Evolutionary conservation across 2,113 vertebrate species (phyloP).

Genomic region (Galemys pyrenaicus): DNA sequence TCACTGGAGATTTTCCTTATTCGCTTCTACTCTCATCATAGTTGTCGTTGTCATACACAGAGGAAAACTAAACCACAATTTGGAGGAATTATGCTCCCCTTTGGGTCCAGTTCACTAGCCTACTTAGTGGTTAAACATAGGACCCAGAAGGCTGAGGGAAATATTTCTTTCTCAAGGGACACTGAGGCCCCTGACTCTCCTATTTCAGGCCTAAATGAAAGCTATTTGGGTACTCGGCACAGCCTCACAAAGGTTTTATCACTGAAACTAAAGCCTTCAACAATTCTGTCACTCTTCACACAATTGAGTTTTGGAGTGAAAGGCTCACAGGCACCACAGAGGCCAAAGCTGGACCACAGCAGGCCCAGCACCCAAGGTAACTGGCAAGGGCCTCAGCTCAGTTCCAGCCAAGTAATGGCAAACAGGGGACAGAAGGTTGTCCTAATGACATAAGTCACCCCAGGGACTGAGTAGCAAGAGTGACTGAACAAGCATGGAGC

Average conservation of each 20-base stretch:
- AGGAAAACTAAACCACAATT: conserved; percentile 51
- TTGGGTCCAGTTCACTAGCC: conserved; percentile 22
- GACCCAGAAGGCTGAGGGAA: conserved; percentile 50
- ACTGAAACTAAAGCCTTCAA: conserved; percentile 32
- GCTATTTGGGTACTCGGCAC: not conserved
- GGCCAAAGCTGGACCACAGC: not conserved
- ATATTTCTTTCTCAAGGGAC: conserved; percentile 58
- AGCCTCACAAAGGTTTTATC: not conserved
- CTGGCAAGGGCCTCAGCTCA: conserved; percentile 53
- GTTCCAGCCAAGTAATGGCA: conserved; percentile 59
- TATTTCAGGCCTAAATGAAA: conserved; percentile 56
- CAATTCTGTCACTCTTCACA: not conserved
- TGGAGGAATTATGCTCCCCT: conserved; percentile 18
- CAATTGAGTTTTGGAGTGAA: not conserved
- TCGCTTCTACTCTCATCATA: not conserved
- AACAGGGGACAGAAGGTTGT: conserved; percentile 62
- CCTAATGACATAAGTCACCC: conserved; percentile 71
- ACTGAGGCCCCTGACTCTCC: not conserved
- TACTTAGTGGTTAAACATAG: conserved; percentile 29
- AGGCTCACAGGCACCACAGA: not conserved
- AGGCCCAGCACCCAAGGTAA: not conserved
- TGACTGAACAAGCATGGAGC: not conserved
- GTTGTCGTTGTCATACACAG: not conserved
- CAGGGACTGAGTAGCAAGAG: conserved; percentile 56
- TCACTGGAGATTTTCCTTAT: not conserved